Percentiles rank a stretch among this genome's conserved stretches.
Conservation (phyloP, 2,113 vertebrate genomes). For the Marcusenius ussheri region DNA sequence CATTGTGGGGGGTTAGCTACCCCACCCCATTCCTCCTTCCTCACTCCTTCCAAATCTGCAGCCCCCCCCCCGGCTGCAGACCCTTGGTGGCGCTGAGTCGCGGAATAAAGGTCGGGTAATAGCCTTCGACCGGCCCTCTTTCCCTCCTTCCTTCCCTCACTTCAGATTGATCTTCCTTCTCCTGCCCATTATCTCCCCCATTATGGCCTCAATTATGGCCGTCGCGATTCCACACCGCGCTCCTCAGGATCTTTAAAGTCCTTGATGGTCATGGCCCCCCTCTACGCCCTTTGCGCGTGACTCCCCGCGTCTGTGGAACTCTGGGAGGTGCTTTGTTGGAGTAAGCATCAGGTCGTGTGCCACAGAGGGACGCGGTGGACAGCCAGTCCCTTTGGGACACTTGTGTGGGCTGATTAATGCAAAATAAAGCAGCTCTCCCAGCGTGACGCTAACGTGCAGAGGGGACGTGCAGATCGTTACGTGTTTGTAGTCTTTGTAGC, state of each 20-base stretch:
- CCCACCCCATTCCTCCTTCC: neutral
- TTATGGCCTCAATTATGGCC: conserved; percentile 95
- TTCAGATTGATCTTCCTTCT: conserved; percentile 99
- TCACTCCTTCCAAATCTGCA: too few relatives aligned
- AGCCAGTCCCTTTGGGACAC: neutral
- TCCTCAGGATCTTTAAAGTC: conserved; percentile 97
- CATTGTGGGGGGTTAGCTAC: conserved; percentile 1
- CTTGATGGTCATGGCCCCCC: conserved; percentile 74
- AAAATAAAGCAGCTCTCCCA: neutral
- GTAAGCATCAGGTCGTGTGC: neutral
- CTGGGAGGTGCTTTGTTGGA: neutral
- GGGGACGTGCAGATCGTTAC: neutral
- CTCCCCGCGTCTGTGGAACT: neutral
- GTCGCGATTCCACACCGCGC: conserved; percentile 93
- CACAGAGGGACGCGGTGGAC: neutral
- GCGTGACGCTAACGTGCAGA: neutral
- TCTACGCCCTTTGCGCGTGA: conserved; percentile 52
- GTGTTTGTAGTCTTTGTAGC: neutral
- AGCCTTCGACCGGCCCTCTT: neutral
- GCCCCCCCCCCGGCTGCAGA: neutral
- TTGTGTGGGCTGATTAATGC: neutral
- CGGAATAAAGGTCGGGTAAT: neutral
- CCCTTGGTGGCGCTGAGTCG: neutral
- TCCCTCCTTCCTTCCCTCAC: neutral
- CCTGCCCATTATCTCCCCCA: conserved; percentile 99